phyloP scores from a whole-genome alignment of 2,113 vertebrate genomes.

The Tenrec ecaudatus region DNA sequence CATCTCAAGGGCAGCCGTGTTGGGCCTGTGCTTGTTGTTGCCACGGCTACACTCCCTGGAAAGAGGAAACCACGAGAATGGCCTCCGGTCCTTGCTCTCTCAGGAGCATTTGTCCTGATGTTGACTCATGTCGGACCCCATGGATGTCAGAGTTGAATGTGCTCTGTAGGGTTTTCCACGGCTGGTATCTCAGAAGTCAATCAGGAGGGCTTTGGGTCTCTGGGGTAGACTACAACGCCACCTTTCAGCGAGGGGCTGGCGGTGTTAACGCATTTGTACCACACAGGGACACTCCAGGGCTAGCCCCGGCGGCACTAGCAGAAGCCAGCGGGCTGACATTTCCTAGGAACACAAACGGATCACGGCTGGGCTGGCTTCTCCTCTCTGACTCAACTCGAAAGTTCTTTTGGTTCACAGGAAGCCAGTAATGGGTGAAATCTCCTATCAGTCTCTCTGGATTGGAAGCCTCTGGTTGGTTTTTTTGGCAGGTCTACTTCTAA shows the following conservation, averaged over 20 bases:
- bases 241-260: background rate
- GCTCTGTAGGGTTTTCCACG: no score
- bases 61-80: background rate
- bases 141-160: no score
- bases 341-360: background rate
- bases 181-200: no score
- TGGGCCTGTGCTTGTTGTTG: background rate
- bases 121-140: background rate
- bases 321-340: no score
- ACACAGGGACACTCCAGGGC: background rate
- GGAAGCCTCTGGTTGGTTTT: conserved; percentile 52
- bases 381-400: conserved; percentile 70
- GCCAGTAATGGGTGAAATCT: conserved; percentile 22
- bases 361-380: conserved; percentile 37
- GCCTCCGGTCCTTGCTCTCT: background rate
- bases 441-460: background rate
- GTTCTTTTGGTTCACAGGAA: conserved; percentile 56
- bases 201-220: no score
- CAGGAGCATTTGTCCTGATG: background rate
- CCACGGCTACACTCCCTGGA: background rate
- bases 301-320: no score
- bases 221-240: background rate
- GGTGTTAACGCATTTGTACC: background rate
- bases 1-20: background rate
- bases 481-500: conserved; percentile 9